Base-by-base conservation (phyloP, 2,888 invertebrate species). In the Drosophila subquinaria region DNA sequence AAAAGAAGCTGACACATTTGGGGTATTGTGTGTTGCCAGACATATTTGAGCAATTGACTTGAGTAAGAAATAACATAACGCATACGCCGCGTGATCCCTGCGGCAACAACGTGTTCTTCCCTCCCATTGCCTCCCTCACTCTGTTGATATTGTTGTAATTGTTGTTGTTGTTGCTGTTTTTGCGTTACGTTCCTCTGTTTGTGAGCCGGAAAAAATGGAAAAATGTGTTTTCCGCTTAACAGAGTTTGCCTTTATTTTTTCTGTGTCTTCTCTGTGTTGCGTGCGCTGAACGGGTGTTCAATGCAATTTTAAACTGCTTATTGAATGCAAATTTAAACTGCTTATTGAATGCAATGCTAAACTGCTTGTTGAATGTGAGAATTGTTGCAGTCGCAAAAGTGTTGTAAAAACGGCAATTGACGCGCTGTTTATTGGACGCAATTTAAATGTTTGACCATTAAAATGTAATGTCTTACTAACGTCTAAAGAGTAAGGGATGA, bases 161-260 rank as follows among this genome's bases (percentile, higher is more conserved):
- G 35, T 17, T 50, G 35, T 17, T 50, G 35, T 33, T 42, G 3
- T 47, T 50, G 35, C 27, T 42, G 3, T 47, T 35, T 30, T 51
- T 40, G 23, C 30, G 2, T 47, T 48, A 35, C 38, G 9, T 62
- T 40, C 60, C 64, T 57, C 50, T 35, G 53, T 51, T 59, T 65
- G 42, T 42, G 1, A 9, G 60, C 56, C 69, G 62, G 67, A 65
- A 64, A 72, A 38, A 40, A 63, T 69, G 77, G 50, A 81, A 78
- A 69, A 74, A 65, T 73, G 67, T 53, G 68, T 73, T 75, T 82
- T 64, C 66, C 80, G 66, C 55, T 47, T 68, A 66, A 66, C 64
- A 57, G 61, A 51, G 53, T 71, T 69, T 63, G 10, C 36, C 38
- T 45, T 51, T 60, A 11, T 20, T 42, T 10, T 1, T 42, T 10